Conservation (phyloP, 2,113 vertebrate species). For the Dolichallabes microphthalmus region DNA sequence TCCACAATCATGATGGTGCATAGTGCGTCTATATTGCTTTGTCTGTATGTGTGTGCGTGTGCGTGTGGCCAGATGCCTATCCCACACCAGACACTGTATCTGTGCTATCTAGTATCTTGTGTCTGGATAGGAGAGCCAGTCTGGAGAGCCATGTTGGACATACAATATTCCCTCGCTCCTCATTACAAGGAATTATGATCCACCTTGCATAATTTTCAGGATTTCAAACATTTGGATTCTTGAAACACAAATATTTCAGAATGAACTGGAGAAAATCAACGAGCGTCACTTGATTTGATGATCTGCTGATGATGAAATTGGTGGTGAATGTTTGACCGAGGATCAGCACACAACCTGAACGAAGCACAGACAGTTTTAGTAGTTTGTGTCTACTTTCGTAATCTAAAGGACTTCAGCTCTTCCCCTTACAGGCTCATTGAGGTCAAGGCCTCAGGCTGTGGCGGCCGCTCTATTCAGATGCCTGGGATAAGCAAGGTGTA, state of each 20-base stretch:
- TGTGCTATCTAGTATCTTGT: constrained; percentile 52
- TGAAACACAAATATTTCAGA: constrained; percentile 1
- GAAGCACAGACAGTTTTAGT: not conserved
- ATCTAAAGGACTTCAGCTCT: not conserved
- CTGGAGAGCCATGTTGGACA: constrained; percentile 31
- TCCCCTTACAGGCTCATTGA: constrained; percentile 4
- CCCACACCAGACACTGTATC: constrained; percentile 43
- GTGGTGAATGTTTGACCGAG: not conserved
- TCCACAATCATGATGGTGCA: constrained; percentile 23
- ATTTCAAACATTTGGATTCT: constrained; percentile 32
- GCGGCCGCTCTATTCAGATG: not conserved
- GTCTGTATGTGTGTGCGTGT: not conserved
- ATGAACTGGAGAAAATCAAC: constrained; percentile 6
- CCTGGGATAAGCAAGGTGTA: constrained; percentile 13
- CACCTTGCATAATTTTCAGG: constrained; percentile 33
- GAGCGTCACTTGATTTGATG: not conserved
- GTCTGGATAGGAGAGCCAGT: constrained; percentile 33
- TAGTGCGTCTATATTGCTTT: not conserved
- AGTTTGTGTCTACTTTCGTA: not conserved
- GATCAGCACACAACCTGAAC: not conserved
- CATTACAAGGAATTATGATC: constrained; percentile 41
- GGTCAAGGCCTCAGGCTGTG: constrained; percentile 20
- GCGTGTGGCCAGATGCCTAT: constrained; percentile 30
- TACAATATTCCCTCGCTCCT: constrained; percentile 30
- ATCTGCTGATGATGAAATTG: not conserved